Evolutionary conservation across 2,113 vertebrate species (phyloP).

Genomic region (Heliornis fulica): DNA sequence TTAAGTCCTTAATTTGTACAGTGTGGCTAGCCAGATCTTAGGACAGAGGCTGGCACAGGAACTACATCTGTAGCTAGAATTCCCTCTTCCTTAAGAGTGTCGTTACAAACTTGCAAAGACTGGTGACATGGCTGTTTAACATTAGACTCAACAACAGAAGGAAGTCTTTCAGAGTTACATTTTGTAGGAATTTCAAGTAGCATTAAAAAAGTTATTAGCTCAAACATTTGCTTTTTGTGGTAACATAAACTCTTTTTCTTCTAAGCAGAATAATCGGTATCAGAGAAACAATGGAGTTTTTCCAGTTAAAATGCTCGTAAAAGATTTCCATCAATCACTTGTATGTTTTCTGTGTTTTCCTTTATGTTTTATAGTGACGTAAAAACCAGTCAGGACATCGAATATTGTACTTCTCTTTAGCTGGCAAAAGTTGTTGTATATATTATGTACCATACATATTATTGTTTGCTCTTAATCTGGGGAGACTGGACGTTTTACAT

Average conservation of each 20-base stretch:
- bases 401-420: background rate
- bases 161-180: background rate
- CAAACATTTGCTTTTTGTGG: background rate
- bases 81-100: background rate
- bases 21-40: background rate
- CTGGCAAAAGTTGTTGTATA: background rate
- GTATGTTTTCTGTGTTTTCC: background rate
- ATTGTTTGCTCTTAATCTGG: background rate
- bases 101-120: background rate
- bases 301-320: background rate
- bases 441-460: background rate
- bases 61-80: constrained; percentile 6
- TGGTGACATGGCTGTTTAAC: background rate
- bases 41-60: background rate
- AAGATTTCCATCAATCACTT: background rate
- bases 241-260: background rate
- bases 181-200: constrained; percentile 1
- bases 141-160: background rate
- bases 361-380: background rate
- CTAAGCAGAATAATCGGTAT: background rate
- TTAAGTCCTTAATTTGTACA: background rate
- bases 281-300: background rate
- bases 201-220: constrained; percentile 1
- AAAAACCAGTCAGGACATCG: background rate
- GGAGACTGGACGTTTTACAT: background rate